Evolutionary conservation across 2,797 vertebrate genomes (phyloP).

Genomic region (Squalus acanthias): DNA sequence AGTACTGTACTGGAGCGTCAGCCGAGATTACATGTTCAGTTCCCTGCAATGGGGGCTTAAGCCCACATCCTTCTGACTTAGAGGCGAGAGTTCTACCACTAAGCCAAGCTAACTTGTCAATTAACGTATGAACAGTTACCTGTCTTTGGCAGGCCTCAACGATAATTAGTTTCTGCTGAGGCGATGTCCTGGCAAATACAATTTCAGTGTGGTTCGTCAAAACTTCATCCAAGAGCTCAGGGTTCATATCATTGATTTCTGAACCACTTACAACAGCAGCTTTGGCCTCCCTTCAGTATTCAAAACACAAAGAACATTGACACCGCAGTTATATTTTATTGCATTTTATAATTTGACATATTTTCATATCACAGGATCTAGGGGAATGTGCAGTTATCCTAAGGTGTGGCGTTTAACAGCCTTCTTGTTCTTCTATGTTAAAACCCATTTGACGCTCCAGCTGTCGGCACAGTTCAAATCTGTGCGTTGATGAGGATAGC

Average conservation of each 20-base stretch:
- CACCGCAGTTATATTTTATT: neutral
- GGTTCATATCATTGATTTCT: slow-evolving; percentile 66
- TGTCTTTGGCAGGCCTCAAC: slow-evolving; percentile 69
- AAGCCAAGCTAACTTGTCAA: neutral
- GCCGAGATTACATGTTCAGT: neutral
- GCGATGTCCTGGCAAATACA: slow-evolving; percentile 67
- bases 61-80: neutral
- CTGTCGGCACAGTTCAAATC: neutral
- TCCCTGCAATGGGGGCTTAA: neutral
- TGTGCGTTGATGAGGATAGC: neutral
- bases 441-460: neutral
- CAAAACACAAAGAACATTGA: neutral
- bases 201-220: slow-evolving; percentile 59
- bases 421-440: neutral
- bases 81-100: neutral
- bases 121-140: slow-evolving; percentile 46
- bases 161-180: slow-evolving; percentile 68
- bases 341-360: neutral
- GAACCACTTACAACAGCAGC: slow-evolving; percentile 63
- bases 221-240: slow-evolving; percentile 59
- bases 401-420: neutral
- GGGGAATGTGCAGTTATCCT: neutral
- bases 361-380: neutral
- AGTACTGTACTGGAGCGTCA: neutral
- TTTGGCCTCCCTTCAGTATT: slow-evolving; percentile 55